A percentile compares a stretch with the other conserved stretches of the same genome.
phyloP scores from a whole-genome alignment of 2,113 vertebrate species.

The Phalacrocorax pelagicus region DNA sequence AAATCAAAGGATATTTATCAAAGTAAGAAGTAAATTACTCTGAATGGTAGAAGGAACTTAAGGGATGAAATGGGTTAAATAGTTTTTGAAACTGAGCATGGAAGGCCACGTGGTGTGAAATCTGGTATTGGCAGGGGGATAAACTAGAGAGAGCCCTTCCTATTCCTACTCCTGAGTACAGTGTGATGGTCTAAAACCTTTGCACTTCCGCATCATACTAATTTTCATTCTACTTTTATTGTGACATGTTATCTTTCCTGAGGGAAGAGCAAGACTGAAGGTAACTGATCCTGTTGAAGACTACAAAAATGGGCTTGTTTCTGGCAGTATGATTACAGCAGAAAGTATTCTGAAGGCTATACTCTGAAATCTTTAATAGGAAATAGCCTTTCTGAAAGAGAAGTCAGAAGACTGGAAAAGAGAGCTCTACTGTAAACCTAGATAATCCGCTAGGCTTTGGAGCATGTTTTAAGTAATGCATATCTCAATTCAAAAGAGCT shows the following conservation, averaged over 20 bases:
- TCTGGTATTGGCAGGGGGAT: background rate
- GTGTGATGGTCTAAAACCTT: background rate
- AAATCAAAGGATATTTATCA: background rate
- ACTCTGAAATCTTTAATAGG: background rate
- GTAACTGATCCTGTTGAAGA: background rate
- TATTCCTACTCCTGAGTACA: background rate
- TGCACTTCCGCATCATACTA: background rate
- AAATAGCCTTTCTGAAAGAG: background rate
- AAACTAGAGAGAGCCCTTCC: background rate
- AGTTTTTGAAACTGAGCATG: background rate
- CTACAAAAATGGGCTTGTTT: background rate
- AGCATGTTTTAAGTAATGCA: background rate
- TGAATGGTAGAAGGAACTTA: background rate
- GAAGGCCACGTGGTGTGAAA: background rate
- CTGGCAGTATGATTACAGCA: background rate
- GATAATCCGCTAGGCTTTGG: background rate
- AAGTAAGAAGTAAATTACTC: background rate
- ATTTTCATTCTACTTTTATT: background rate
- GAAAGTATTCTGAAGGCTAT: background rate
- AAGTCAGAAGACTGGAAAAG: background rate
- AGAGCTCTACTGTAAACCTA: background rate
- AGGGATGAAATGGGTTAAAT: background rate
- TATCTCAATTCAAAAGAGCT: background rate
- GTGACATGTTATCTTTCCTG: background rate
- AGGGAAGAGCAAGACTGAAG: background rate